Conservation (phyloP, 2,113 vertebrate species). For the Pimephales promelas region DNA sequence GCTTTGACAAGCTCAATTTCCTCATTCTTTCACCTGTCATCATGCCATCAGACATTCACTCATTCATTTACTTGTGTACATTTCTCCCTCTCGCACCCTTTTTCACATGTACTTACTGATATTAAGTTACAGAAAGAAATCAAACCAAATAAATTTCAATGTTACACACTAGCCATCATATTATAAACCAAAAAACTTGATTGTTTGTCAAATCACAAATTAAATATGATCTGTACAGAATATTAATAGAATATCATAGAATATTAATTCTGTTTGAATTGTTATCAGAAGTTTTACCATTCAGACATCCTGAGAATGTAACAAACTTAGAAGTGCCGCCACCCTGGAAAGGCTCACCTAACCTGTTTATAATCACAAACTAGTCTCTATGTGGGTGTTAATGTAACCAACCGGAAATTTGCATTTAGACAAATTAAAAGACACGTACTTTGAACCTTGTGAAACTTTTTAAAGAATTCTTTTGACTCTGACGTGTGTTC, state of each 20-base stretch:
- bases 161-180: no score
- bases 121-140: neutral
- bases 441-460: neutral
- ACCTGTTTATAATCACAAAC: neutral
- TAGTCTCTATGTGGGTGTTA: neutral
- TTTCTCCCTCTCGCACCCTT: neutral
- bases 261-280: no score
- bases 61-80: conserved; percentile 27
- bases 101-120: neutral
- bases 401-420: neutral
- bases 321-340: neutral
- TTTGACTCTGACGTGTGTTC: neutral
- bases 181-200: neutral
- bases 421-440: conserved; percentile 7
- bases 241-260: no score
- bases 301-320: neutral
- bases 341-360: neutral
- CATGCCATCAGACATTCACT: conserved; percentile 13
- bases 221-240: neutral
- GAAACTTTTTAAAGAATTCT: neutral
- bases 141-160: neutral
- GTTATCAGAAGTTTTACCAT: neutral
- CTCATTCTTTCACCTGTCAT: conserved; percentile 52
- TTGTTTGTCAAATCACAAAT: neutral
- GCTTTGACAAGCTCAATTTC: conserved; percentile 43